A percentile compares a stretch with the other conserved stretches of the same genome.
Evolutionary conservation across 2,797 vertebrate genomes (phyloP).

Genomic region (Pangasius macronema): DNA sequence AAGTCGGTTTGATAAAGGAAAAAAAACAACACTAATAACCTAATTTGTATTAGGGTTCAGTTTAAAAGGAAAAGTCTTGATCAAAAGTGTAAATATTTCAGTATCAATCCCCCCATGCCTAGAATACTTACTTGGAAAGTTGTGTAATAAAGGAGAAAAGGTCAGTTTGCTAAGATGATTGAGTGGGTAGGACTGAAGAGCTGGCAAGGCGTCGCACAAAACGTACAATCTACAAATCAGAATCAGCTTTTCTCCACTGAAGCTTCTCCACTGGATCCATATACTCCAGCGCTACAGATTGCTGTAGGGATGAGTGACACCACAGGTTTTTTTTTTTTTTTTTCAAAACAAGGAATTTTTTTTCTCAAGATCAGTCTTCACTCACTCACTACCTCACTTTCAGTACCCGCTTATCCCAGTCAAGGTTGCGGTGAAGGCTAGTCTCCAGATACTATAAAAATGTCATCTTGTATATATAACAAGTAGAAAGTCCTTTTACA

Average conservation of each 20-base stretch:
- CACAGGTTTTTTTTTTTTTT: background rate
- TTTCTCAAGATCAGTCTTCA: background rate
- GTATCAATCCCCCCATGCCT: background rate
- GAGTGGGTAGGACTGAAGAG: background rate
- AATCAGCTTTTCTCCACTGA: background rate
- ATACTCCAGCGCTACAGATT: background rate
- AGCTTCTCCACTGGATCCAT: background rate
- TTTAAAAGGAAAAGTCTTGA: no score
- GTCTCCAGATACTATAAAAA: background rate
- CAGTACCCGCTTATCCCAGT: background rate
- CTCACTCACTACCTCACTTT: background rate
- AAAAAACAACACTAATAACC: no score
- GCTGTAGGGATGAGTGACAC: background rate
- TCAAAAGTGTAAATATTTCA: background rate
- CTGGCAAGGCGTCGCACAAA: background rate
- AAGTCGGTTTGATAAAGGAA: no score
- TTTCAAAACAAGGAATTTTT: background rate
- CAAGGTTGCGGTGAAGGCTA: background rate
- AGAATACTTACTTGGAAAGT: background rate
- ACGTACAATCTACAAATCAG: background rate
- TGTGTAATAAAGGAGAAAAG: background rate
- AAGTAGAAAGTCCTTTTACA: background rate
- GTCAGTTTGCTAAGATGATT: background rate
- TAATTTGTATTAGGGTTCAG: no score
- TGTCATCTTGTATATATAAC: background rate